These are phyloP conservation scores for Chauna torquata DNA, from an alignment of 2,113 vertebrate species.

Conservation along the genomic window DNA sequence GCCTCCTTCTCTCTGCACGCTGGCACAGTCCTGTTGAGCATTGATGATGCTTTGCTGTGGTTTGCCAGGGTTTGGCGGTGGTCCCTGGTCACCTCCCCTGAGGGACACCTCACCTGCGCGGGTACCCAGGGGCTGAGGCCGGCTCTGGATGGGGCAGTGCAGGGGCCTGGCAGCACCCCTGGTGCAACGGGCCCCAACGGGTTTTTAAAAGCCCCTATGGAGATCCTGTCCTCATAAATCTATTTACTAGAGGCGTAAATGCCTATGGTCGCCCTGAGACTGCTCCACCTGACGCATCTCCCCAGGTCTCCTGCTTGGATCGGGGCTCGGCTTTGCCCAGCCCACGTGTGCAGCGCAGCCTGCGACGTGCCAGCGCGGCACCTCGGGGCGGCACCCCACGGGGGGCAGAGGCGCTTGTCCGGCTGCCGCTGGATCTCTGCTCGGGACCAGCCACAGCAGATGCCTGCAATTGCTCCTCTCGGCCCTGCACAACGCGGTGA, in stretches of 20 bases:
- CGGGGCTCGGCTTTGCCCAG: neutral
- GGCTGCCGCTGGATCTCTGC: neutral
- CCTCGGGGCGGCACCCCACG: neutral
- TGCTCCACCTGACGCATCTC: neutral
- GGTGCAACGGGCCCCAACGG: neutral
- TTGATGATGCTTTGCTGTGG: too few species aligned
- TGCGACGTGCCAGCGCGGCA: accelerated
- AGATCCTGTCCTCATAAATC: neutral
- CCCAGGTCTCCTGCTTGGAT: neutral
- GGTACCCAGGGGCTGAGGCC: neutral
- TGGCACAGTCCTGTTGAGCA: accelerated
- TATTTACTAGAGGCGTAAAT: neutral
- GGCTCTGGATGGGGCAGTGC: neutral
- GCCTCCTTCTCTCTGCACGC: neutral
- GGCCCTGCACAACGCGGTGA: neutral
- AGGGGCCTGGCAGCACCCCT: accelerated
- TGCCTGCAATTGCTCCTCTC: accelerated
- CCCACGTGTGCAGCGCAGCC: neutral
- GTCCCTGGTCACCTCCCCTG: accelerated
- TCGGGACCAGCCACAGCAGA: neutral
- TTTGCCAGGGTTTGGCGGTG: neutral
- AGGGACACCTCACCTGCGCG: neutral
- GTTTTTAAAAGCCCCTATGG: neutral
- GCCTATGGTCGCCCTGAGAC: accelerated
- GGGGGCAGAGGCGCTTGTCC: neutral